Evolutionary conservation across 2,888 invertebrate species (phyloP).

Genomic region (Macrophya alboannulata): DNA sequence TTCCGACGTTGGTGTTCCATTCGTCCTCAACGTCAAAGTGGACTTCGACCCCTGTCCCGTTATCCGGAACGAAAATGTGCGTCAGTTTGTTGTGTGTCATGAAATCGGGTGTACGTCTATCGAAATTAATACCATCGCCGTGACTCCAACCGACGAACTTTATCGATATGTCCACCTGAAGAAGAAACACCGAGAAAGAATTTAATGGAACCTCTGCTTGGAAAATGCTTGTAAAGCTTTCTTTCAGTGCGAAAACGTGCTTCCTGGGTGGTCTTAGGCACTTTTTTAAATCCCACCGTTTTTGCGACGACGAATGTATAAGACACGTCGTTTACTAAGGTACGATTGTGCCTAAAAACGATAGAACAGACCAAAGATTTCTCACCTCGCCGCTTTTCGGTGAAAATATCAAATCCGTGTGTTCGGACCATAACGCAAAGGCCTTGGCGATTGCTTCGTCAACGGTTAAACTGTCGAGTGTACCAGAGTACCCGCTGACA

Average conservation of each 20-base stretch:
- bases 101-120: conserved; percentile 88
- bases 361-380: conserved; percentile 83
- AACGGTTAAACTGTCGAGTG: conserved; percentile 85
- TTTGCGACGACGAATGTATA: too few species aligned
- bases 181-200: not conserved
- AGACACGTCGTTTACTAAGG: too few species aligned
- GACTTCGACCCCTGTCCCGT: conserved; percentile 97
- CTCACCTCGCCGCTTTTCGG: conserved; percentile 89
- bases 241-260: too few species aligned
- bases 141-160: conserved; percentile 92
- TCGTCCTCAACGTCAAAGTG: conserved; percentile 98
- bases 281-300: too few species aligned
- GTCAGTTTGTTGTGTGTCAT: conserved; percentile 86
- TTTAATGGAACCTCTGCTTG: too few species aligned
- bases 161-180: conserved; percentile 74
- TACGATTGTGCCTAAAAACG: not conserved
- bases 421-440: conserved; percentile 91
- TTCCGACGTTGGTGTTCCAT: conserved; percentile 93
- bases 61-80: conserved; percentile 95
- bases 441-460: conserved; percentile 90
- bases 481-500: conserved; percentile 91
- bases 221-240: too few species aligned
- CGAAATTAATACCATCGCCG: conserved; percentile 96
- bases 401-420: conserved; percentile 90
- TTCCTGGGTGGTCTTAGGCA: too few species aligned